Evolutionary conservation across 2,797 vertebrate genomes (phyloP), one percentile per base, ranked within the genome.

Genomic region (Chelonia mydas): DNA sequence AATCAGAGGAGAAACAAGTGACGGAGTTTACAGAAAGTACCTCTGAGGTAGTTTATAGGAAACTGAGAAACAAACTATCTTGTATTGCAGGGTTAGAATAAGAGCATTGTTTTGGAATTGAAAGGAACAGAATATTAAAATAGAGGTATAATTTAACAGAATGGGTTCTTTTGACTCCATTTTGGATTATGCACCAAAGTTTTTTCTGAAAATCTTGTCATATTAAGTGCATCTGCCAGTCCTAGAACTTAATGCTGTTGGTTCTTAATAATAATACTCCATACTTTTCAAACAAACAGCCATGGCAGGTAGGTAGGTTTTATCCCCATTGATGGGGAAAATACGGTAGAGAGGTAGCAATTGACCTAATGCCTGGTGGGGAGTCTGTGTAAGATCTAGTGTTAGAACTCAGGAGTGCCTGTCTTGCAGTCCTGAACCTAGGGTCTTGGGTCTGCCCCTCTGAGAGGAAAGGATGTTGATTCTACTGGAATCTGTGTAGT

Each of bases 1-100:
- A 90, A 77, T 78, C n/a, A 90, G 93, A 78, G 92, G 78, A 50
- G 41, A 80, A 95, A 31, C 53, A 93, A 86, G 87, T 85, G 86
- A 89, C 41, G n/a, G 55, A 61, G n/a, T 81, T 12, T 80, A 88
- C 77, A 74, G 83, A 49, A 74, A 92, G 25, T 41, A 57, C 45
- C 41, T 47, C 16, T 27, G 86, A 79, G 86, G 49, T 9, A 72
- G 45, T 41, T 19, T 15, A 37, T 1, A 82, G 79, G 31, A 89
- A 86, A 89, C 33, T 41, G 0, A 0, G 81, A 93, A 92, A 94
- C 51, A 82, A 90, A 83, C 16, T 2, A 5, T 6, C 82, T 96
- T 81, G 12, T 31, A 1, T 78, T 83, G 6, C 17, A 37, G 7
- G 50, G 74, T 82, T 54, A 55, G 54, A 91, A 13, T 57, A 61